Evolutionary conservation across 2,888 invertebrate species (phyloP).

Genomic region (Molanna angustata): DNA sequence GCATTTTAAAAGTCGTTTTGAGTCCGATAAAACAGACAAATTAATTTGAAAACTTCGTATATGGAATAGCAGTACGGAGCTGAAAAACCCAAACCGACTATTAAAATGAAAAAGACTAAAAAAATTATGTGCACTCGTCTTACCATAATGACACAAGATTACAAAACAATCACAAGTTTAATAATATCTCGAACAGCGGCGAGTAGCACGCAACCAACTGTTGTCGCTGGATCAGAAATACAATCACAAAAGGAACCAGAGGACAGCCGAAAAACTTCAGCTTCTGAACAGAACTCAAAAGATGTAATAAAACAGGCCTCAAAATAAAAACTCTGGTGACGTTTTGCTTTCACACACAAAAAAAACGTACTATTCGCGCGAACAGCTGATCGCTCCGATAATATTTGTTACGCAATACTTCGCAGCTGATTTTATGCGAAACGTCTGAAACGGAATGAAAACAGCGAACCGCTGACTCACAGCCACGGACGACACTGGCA

Average conservation of each 20-base stretch:
- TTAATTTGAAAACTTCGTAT: no score
- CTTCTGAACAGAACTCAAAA: no score
- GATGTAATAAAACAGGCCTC: no score
- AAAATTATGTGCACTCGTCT: conserved; percentile 13
- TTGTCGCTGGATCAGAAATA: not conserved
- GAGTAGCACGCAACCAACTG: conserved; percentile 4
- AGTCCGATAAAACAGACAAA: no score
- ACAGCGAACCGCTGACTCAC: not conserved
- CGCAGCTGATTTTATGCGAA: conserved; percentile 14
- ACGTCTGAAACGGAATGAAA: not conserved
- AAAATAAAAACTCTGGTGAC: no score
- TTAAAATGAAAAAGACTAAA: no score
- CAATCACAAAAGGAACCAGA: not conserved
- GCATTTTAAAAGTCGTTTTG: no score
- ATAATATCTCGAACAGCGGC: no score
- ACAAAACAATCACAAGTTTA: conserved; percentile 13
- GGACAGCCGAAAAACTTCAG: not conserved
- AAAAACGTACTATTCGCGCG: conserved; percentile 9
- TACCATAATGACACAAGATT: conserved; percentile 19
- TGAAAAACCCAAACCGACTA: no score
- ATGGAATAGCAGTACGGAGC: no score
- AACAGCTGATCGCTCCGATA: conserved; percentile 19
- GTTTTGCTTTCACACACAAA: no score
- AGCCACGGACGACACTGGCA: not conserved
- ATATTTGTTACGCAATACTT: conserved; percentile 18